These are phyloP conservation scores for Bombylius major DNA, from an alignment of 2,888 invertebrate genomes.

Conservation along the genomic window DNA sequence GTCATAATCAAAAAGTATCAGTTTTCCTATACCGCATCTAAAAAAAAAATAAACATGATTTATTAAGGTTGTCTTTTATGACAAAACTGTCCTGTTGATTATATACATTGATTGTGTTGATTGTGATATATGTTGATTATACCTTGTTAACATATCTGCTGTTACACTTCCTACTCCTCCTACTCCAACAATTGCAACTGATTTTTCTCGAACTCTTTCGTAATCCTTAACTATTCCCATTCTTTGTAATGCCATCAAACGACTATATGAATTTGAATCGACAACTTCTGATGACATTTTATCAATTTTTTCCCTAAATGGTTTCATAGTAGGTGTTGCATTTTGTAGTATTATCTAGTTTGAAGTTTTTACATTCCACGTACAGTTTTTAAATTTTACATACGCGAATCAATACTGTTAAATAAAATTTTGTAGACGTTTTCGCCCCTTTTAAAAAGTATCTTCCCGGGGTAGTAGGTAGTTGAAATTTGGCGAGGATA, in stretches of 20 bases:
- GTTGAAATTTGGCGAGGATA: no score
- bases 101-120: no score
- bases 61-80: background rate
- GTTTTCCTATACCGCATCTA: slow-evolving; percentile 92
- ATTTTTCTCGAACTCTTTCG: slow-evolving; percentile 76
- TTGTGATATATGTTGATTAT: no score
- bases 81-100: no score
- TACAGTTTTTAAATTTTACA: no score
- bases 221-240: slow-evolving; percentile 99
- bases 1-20: slow-evolving; percentile 96
- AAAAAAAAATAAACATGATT: background rate
- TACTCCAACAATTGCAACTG: slow-evolving; percentile 91
- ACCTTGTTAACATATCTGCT: slow-evolving; percentile 90
- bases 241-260: slow-evolving; percentile 95
- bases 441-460: no score
- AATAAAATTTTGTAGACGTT: no score
- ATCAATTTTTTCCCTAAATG: slow-evolving; percentile 56
- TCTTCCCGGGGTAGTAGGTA: no score
- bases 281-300: slow-evolving; percentile 93
- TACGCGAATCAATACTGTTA: no score
- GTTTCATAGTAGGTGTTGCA: background rate
- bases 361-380: no score
- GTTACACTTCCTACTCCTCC: slow-evolving; percentile 99
- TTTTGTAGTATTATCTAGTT: no score
- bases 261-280: slow-evolving; percentile 96